Percentiles rank a stretch among this genome's conserved stretches.
These are phyloP conservation scores for Galerucella pusilla DNA, from an alignment of 2,888 invertebrate genomes.

Conservation along the genomic window DNA sequence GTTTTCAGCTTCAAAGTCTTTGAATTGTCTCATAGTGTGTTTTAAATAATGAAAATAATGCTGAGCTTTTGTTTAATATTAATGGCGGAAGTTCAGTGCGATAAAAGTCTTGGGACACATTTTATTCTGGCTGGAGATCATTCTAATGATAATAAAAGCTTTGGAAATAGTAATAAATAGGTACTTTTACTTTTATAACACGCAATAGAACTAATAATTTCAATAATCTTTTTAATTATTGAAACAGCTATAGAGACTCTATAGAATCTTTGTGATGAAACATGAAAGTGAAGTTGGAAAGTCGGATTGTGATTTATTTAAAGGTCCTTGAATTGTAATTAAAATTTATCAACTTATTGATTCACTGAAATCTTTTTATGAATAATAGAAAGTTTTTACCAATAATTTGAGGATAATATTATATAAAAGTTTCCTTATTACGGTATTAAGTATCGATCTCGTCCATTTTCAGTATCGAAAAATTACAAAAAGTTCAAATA, in stretches of 20 bases:
- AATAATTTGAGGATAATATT: too few relatives aligned
- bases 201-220: neutral
- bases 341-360: slow-evolving; percentile 8
- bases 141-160: neutral
- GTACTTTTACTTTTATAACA: neutral
- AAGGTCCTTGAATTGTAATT: neutral
- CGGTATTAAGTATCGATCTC: too few relatives aligned
- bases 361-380: neutral
- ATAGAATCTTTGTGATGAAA: neutral
- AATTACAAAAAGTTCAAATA: too few relatives aligned
- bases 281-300: neutral
- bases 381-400: too few relatives aligned
- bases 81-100: neutral
- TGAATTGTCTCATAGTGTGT: too few relatives aligned
- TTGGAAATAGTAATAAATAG: neutral
- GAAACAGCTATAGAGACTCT: neutral
- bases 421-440: too few relatives aligned
- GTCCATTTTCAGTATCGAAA: too few relatives aligned
- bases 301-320: slow-evolving; percentile 7
- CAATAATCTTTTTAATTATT: neutral
- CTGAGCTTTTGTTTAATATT: neutral
- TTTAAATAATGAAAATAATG: neutral
- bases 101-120: neutral
- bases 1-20: too few relatives aligned
- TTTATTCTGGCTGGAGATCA: neutral